Percentiles rank a stretch among this genome's conserved stretches.
Conservation (phyloP, 2,888 invertebrate species). For the Strigamia maritima region DNA sequence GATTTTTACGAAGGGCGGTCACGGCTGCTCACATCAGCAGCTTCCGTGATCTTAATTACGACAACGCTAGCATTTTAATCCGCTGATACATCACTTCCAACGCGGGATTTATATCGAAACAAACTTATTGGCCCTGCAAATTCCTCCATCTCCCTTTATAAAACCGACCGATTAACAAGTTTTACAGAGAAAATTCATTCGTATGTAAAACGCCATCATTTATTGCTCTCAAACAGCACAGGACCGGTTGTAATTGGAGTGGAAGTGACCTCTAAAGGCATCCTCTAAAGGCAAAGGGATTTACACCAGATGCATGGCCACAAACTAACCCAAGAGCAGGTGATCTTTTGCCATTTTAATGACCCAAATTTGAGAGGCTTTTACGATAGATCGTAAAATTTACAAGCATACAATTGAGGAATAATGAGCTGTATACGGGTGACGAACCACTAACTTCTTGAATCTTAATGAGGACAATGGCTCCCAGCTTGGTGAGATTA, state of each 20-base stretch:
- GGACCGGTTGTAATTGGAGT: not conserved
- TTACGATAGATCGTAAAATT: not conserved
- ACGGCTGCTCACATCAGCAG: not conserved
- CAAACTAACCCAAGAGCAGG: not conserved
- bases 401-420: constrained; percentile 4
- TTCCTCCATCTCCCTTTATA: not conserved
- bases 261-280: not conserved
- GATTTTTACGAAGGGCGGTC: not conserved
- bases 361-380: not conserved
- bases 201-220: not conserved
- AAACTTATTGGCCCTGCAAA: not conserved
- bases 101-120: not conserved
- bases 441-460: not conserved
- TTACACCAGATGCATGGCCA: not conserved
- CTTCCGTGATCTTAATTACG: not conserved
- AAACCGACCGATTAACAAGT: not conserved
- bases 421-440: not conserved
- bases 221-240: not conserved
- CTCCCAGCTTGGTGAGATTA: not conserved
- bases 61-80: constrained; percentile 4
- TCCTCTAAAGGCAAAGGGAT: not conserved
- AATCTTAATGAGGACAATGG: constrained; percentile 4
- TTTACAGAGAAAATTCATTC: no score
- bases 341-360: constrained; percentile 4
- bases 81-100: not conserved